These are phyloP conservation scores for Gallinago media DNA, from an alignment of 2,113 vertebrate species.

Conservation along the genomic window DNA sequence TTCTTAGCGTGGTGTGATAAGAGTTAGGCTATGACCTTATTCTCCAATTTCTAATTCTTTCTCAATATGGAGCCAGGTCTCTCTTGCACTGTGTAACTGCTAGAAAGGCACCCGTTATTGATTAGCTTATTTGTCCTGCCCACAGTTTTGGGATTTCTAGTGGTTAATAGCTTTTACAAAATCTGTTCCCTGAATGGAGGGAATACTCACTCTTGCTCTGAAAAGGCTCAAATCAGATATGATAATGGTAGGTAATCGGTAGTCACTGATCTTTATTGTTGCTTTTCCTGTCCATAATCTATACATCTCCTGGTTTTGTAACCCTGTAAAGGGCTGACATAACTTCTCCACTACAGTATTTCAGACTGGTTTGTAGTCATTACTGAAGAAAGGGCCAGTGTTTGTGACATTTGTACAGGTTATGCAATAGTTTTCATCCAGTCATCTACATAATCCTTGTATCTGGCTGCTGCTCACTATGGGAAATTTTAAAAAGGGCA, in stretches of 20 bases:
- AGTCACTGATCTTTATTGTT: not conserved
- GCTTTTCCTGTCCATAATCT: not conserved
- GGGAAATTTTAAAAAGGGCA: not conserved
- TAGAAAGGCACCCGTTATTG: not conserved
- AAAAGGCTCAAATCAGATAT: not conserved
- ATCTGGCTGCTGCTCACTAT: not conserved
- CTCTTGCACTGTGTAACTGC: not conserved
- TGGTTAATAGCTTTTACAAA: not conserved
- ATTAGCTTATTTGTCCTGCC: not conserved
- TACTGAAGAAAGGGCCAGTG: not conserved
- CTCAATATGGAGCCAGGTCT: accelerated
- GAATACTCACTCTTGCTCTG: not conserved
- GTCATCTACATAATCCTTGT: not conserved
- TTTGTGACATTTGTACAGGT: not conserved
- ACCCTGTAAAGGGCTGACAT: not conserved
- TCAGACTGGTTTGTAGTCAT: not conserved
- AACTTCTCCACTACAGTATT: not conserved
- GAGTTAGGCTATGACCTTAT: not conserved
- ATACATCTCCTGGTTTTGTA: not conserved
- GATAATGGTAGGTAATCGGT: not conserved
- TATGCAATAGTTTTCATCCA: not conserved
- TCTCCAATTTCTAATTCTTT: not conserved
- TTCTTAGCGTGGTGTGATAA: accelerated
- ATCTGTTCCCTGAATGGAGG: not conserved
- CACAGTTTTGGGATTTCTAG: not conserved